Conservation (phyloP, 2,113 vertebrate genomes). For the Xiphophorus hellerii region DNA sequence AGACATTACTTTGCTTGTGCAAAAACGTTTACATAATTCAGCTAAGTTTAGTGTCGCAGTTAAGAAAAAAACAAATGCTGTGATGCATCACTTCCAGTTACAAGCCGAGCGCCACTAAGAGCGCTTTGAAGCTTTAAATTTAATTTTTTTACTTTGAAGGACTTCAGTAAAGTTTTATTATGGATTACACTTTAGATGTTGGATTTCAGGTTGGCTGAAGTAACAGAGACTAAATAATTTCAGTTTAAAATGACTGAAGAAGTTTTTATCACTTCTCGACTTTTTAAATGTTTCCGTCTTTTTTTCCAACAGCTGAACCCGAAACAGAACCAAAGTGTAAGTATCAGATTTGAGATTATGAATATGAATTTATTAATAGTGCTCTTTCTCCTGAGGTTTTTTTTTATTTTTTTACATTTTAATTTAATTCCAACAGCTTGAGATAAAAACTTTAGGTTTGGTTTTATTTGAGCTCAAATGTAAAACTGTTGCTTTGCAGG, state of each 20-base stretch:
- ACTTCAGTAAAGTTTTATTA: too few relatives aligned
- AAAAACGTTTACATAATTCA: too few relatives aligned
- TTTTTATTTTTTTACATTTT: too few relatives aligned
- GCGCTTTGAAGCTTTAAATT: conserved; percentile 32
- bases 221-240: too few relatives aligned
- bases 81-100: not conserved
- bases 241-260: not conserved
- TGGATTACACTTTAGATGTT: not conserved
- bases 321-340: conserved; percentile 28
- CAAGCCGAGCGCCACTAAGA: not conserved
- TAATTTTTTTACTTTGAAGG: not conserved
- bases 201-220: not conserved
- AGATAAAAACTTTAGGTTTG: not conserved
- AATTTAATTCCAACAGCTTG: too few relatives aligned
- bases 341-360: conserved; percentile 15
- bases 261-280: not conserved
- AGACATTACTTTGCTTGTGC: too few relatives aligned
- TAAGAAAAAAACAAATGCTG: too few relatives aligned
- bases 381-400: too few relatives aligned
- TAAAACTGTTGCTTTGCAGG: conserved; percentile 46
- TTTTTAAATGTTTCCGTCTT: not conserved
- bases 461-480: not conserved
- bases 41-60: too few relatives aligned
- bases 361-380: too few relatives aligned
- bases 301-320: not conserved